phyloP scores from a whole-genome alignment of 1,140 invertebrate species.

The Drosophila tani region DNA sequence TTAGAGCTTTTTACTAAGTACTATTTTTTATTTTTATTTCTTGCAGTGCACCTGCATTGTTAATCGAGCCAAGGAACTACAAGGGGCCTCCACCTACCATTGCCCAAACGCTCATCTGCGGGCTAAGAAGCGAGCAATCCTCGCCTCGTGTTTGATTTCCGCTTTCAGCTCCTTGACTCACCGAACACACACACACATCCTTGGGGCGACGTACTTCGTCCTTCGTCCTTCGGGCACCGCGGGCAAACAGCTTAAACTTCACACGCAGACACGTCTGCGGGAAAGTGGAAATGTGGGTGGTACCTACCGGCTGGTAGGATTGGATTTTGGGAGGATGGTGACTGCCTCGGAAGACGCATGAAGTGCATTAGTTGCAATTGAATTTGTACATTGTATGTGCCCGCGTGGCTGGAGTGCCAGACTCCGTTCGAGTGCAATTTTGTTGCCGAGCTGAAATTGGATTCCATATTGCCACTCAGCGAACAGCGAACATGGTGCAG shows the following conservation, averaged over 20 bases:
- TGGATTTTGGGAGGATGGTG: not conserved
- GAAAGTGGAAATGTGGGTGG: constrained; percentile 54
- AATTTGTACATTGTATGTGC: constrained; percentile 66
- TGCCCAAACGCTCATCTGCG: constrained; percentile 16
- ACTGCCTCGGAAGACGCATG: constrained; percentile 42
- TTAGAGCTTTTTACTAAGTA: too few species aligned
- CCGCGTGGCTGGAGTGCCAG: constrained; percentile 16
- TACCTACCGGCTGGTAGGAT: not conserved
- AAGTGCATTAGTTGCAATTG: constrained; percentile 78
- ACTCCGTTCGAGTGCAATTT: constrained; percentile 55
- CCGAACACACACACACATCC: constrained; percentile 30
- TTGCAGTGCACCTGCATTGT: constrained; percentile 14
- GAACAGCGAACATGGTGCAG: constrained; percentile 29
- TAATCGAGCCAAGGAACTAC: constrained; percentile 18
- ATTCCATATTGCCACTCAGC: constrained; percentile 48
- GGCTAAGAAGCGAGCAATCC: constrained; percentile 53
- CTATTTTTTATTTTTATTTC: not conserved
- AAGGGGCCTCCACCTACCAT: not conserved
- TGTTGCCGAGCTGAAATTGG: constrained; percentile 55
- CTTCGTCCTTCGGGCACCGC: constrained; percentile 1
- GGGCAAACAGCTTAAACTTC: constrained; percentile 74
- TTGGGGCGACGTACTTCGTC: constrained; percentile 5
- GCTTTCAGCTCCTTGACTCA: constrained; percentile 71
- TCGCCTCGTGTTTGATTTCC: constrained; percentile 75
- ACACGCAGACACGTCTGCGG: constrained; percentile 72